Evolutionary conservation across 2,888 invertebrate species (phyloP).

Genomic region (Aspidapion aeneum): DNA sequence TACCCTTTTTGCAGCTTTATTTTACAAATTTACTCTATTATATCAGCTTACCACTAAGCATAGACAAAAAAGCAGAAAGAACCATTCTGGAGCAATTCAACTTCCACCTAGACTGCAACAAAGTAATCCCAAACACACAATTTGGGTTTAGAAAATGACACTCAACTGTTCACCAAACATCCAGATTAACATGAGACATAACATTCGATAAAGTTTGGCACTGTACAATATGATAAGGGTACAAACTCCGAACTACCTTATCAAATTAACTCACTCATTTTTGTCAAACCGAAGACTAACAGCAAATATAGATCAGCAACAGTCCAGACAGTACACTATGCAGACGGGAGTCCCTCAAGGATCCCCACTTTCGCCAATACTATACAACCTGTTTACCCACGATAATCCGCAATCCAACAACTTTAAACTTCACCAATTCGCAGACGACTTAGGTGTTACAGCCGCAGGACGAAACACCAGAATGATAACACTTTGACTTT

Average conservation of each 20-base stretch:
- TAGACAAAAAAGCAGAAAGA: too few species aligned
- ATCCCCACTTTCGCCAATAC: background rate
- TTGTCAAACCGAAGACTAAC: background rate
- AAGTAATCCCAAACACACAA: too few species aligned
- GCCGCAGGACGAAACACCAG: background rate
- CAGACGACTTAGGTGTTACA: background rate
- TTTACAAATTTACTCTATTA: too few species aligned
- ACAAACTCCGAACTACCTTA: background rate
- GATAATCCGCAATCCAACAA: background rate
- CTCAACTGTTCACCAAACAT: too few species aligned
- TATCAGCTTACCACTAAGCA: too few species aligned
- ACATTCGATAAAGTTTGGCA: slow-evolving; percentile 6
- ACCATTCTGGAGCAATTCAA: too few species aligned
- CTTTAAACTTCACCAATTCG: background rate
- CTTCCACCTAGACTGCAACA: too few species aligned
- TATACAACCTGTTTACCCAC: background rate
- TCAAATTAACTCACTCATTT: background rate
- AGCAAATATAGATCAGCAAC: background rate
- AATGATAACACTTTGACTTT: background rate
- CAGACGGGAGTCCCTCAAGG: background rate
- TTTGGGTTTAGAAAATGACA: too few species aligned
- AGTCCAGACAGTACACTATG: background rate
- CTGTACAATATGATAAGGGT: background rate
- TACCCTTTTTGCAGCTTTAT: too few species aligned
- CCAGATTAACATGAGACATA: too few species aligned